Evolutionary conservation across 30 jellyfish, hydroid and myxozoan species (phyloP), one percentile per base, ranked within the genome.

Genomic region (Morbakka virulenta): DNA sequence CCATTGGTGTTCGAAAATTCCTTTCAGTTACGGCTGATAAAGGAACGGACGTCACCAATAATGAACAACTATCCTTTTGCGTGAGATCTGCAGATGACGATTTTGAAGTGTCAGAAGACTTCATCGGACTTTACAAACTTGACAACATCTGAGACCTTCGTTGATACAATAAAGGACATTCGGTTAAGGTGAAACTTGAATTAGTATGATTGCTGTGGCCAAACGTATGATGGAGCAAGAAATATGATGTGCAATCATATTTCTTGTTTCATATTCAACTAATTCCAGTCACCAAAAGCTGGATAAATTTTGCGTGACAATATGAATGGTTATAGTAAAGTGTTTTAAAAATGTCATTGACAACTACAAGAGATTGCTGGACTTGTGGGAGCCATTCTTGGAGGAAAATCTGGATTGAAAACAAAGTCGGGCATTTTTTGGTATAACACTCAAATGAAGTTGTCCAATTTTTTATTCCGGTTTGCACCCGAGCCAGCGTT

Each of bases 41-140:
- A 53, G 79, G 79, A 74, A 86, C 88, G 9, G 94, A 86, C 65
- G 71, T 86, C 64, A 48, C 95, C 28, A 79, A 86, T 67, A 67
- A 67, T 53, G 57, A 41, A 41, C 57, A 41, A 41, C 57, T 41
- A 6, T 41, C 57, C 17, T 41, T 41, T 41, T 41, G 57, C 17
- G 17, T 41, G 9, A 41, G 57, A 41, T 6, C 57, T 41, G 57
- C 17, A 17, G 57, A 41, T 17, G 57, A 41, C 17, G 17, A 41
- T 17, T 9, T 41, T 6, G 17, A 41, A 6, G 57, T 41, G 9
- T 41, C 9, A 9, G 17, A 41, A 41, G 57, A 41, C 17, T 41
- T 41, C 17, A 9, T 41, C 17, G 57, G 17, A 41, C 17, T 41
- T 41, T 41, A 41, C 57, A 41, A 41, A 41, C 9, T 41, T 41